Evolutionary conservation across 2,113 vertebrate genomes (phyloP), one percentile per base, ranked within the genome.

Genomic region (Machaerirhynchus nigripectus): DNA sequence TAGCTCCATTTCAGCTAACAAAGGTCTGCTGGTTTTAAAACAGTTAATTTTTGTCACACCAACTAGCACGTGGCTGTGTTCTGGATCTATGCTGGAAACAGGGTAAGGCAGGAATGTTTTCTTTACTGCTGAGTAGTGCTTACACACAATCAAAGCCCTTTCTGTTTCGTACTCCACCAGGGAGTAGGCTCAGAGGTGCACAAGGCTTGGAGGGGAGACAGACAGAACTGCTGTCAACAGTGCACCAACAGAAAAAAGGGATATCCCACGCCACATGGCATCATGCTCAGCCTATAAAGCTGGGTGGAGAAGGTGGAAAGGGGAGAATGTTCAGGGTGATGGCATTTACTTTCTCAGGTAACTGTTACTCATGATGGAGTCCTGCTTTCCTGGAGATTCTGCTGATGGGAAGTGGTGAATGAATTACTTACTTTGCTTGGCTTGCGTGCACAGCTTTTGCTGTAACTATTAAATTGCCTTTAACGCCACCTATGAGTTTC

Each of bases 111-210:
- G 53, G 11, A 57, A 18, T 46, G 8, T 39, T n/a, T 63, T 31
- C 1, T 5, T 21, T 64, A 37, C 1, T 63, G 73, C 17, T 77
- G 11, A 55, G 26, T 14, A 63, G 42, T 7, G n/a, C 15, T 79
- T 22, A 33, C 20, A 44, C 4, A 53, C 16, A 11, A 16, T 16
- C 22, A 47, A 44, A 9, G 33, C 7, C 27, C 22, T 7, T 77
- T 69, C 50, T 61, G 53, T 18, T 57, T 16, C 59, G 69, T 47
- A 71, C 8, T 18, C 28, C 8, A 40, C 8, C 31, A 67, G 10
- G 0, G 2, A 67, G 56, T 0, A 30, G 24, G 16, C 19, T 40
- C 1, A 0, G 21, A 10, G 12, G 7, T 69, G 26, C 31, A 68
- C 15, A 31, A 68, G 24, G 6, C 14, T 35, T 27, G 11, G 35